Percentiles rank a stretch among this genome's conserved stretches.
Evolutionary conservation across 2,888 invertebrate genomes (phyloP).

Genomic region (Mantis religiosa): DNA sequence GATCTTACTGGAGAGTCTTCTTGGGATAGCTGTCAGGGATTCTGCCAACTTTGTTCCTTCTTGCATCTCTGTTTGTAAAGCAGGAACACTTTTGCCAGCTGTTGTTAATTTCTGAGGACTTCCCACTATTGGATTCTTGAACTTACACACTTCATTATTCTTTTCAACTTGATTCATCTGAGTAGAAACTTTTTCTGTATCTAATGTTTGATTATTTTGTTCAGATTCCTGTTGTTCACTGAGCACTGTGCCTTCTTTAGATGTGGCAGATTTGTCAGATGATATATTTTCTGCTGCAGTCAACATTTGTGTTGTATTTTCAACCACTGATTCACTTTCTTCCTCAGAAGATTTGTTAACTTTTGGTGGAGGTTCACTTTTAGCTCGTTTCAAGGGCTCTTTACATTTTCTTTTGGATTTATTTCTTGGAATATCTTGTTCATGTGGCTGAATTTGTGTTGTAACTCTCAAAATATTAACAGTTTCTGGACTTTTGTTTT

Average conservation of each 20-base stretch:
- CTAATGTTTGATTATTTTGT: neutral
- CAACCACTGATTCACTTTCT: constrained; percentile 32
- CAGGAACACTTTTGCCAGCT: neutral
- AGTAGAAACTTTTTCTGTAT: neutral
- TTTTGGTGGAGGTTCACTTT: neutral
- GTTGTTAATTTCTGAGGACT: neutral
- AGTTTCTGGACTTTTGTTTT: neutral
- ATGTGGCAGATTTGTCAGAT: neutral
- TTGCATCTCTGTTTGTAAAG: constrained; percentile 33
- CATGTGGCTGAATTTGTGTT: neutral
- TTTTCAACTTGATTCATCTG: neutral
- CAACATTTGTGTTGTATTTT: constrained; percentile 23
- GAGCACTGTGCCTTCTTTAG: neutral
- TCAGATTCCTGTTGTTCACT: neutral
- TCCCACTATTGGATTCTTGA: neutral
- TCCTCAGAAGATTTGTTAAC: neutral
- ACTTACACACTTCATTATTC: neutral
- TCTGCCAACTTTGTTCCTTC: neutral
- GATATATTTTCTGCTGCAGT: constrained; percentile 35
- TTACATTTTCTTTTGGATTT: neutral
- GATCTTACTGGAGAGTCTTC: neutral
- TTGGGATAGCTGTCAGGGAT: neutral
- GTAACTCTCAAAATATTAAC: neutral
- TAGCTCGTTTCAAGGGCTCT: neutral
- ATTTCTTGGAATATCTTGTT: neutral